phyloP scores from a whole-genome alignment of 2,888 invertebrate genomes.

The Pediacus dermestoides region DNA sequence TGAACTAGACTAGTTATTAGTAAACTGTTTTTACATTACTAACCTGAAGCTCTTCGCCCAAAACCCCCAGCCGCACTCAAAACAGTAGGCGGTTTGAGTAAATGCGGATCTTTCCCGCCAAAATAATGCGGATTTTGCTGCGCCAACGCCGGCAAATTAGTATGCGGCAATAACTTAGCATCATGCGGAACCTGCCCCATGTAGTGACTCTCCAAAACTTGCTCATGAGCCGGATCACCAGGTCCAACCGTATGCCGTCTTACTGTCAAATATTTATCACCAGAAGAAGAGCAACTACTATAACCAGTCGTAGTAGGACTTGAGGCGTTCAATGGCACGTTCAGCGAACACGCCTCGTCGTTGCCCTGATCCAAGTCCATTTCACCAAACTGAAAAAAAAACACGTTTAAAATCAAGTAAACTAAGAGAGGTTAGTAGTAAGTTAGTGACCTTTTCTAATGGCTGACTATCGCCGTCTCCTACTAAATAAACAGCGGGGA shows the following conservation, averaged over 20 bases:
- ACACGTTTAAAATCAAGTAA: constrained; percentile 2
- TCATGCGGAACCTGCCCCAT: constrained; percentile 44
- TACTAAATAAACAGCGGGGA: constrained; percentile 53
- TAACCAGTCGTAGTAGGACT: constrained; percentile 36
- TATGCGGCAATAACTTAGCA: constrained; percentile 63
- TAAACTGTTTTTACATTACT: not conserved
- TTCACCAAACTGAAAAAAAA: constrained; percentile 53
- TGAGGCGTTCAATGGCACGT: constrained; percentile 37
- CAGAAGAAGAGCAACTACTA: constrained; percentile 39
- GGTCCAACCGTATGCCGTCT: constrained; percentile 92
- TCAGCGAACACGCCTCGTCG: constrained; percentile 40
- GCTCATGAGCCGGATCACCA: constrained; percentile 83
- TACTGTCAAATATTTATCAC: constrained; percentile 58
- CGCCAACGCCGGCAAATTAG: constrained; percentile 79
- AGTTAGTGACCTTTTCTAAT: constrained; percentile 56
- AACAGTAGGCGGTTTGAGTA: constrained; percentile 88
- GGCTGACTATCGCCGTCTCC: constrained; percentile 55
- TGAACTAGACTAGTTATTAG: too few relatives aligned
- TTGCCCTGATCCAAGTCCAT: constrained; percentile 50
- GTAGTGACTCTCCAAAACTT: constrained; percentile 57
- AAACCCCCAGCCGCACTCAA: constrained; percentile 81
- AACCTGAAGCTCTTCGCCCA: constrained; percentile 80
- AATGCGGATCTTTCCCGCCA: constrained; percentile 88
- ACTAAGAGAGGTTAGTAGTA: constrained; percentile 7
- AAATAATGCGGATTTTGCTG: constrained; percentile 82